phyloP scores from a whole-genome alignment of 2,888 invertebrate species.

The Eremobia ochroleuca region DNA sequence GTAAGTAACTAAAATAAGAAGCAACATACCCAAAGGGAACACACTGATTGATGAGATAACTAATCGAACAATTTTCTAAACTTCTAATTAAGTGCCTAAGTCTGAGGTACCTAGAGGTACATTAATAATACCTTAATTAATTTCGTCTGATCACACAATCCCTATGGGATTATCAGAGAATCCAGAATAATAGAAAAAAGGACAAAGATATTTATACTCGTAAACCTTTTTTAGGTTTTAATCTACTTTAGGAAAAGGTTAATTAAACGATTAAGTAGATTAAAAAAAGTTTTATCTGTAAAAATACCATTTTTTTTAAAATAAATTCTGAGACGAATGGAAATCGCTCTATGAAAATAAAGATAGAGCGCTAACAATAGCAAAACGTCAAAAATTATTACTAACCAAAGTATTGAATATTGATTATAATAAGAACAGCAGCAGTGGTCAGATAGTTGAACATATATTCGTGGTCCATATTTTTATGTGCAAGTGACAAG shows the following conservation, averaged over 20 bases:
- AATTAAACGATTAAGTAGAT: not conserved
- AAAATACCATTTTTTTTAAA: not conserved
- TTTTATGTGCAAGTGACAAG: too few species aligned
- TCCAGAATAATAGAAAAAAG: slow-evolving; percentile 15
- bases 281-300: not conserved
- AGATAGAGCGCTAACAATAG: not conserved
- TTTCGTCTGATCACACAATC: slow-evolving; percentile 29
- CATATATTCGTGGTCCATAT: too few species aligned
- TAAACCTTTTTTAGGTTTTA: not conserved
- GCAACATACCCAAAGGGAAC: not conserved
- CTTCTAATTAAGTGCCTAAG: slow-evolving; percentile 16
- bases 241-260: not conserved
- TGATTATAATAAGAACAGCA: too few species aligned
- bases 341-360: not conserved
- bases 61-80: not conserved
- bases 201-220: not conserved
- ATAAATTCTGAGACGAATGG: not conserved
- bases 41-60: not conserved
- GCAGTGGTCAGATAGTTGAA: too few species aligned
- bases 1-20: not conserved
- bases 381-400: not conserved
- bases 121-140: slow-evolving; percentile 15
- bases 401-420: too few species aligned
- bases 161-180: slow-evolving; percentile 3
- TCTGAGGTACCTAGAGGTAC: not conserved